Conservation (phyloP, 1,140 invertebrate species). For the Sarcophaga bullata region DNA sequence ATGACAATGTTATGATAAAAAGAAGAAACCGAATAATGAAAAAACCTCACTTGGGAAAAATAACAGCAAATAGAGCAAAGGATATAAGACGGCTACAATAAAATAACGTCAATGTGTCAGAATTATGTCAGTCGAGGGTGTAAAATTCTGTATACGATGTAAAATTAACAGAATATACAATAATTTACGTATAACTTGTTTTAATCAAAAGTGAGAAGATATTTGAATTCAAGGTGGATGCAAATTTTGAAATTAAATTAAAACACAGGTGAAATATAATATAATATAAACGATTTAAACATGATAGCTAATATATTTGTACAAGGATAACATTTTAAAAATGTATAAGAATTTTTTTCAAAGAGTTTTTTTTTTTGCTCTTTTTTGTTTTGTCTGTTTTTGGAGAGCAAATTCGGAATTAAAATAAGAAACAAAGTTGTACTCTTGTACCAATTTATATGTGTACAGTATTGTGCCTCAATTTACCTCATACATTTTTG, state of each 20-base stretch:
- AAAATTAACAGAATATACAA: background rate
- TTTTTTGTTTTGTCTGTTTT: background rate
- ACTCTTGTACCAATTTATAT: background rate
- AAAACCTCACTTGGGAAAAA: background rate
- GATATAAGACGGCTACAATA: constrained; percentile 1
- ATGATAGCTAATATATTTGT: too few relatives aligned
- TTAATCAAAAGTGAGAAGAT: too few relatives aligned
- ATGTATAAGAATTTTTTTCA: background rate
- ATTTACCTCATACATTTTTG: constrained; percentile 30
- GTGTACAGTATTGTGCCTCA: constrained; percentile 16
- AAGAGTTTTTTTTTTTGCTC: background rate
- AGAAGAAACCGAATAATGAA: constrained; percentile 18
- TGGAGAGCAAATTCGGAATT: background rate
- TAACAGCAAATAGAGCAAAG: constrained; percentile 23
- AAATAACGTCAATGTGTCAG: constrained; percentile 22
- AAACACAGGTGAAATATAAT: too few relatives aligned
- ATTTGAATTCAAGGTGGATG: too few relatives aligned
- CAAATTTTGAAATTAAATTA: too few relatives aligned
- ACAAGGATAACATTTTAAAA: too few relatives aligned
- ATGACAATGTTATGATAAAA: background rate
- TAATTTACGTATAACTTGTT: background rate
- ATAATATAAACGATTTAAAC: too few relatives aligned
- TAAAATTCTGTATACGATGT: too few relatives aligned
- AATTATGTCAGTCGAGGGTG: constrained; percentile 1
- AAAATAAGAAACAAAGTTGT: constrained; percentile 10